Percentiles rank a stretch among this genome's conserved stretches.
These are phyloP conservation scores for Crocallis elinguaria DNA, from an alignment of 2,888 invertebrate genomes.

Conservation along the genomic window DNA sequence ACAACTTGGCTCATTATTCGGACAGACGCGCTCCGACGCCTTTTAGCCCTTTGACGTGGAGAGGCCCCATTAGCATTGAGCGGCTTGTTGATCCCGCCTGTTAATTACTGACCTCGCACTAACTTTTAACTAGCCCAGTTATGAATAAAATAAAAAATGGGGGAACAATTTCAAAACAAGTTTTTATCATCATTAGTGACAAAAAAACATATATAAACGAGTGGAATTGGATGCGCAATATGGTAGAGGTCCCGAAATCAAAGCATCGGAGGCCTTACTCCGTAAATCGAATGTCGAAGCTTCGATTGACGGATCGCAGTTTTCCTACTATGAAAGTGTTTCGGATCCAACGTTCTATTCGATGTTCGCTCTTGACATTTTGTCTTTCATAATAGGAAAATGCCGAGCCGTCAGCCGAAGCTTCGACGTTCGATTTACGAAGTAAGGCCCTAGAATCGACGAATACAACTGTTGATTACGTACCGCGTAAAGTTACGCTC, in stretches of 20 bases:
- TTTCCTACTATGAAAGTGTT: no score
- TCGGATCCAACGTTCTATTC: no score
- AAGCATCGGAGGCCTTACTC: no score
- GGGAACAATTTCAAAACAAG: constrained; percentile 47
- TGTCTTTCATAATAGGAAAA: no score
- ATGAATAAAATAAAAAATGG: constrained; percentile 36
- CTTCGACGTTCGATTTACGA: no score
- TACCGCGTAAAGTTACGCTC: constrained; percentile 72
- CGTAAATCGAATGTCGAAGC: no score
- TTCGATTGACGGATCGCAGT: no score
- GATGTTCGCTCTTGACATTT: no score
- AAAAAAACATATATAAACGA: constrained; percentile 64
- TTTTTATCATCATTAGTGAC: constrained; percentile 68
- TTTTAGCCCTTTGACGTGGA: constrained; percentile 82
- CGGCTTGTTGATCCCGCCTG: constrained; percentile 79
- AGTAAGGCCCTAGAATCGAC: no score
- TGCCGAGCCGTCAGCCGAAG: no score
- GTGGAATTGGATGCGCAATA: constrained; percentile 57
- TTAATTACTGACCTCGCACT: constrained; percentile 79
- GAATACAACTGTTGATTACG: constrained; percentile 80
- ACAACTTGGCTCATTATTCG: constrained; percentile 78
- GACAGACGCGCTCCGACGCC: constrained; percentile 80
- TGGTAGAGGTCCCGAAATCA: constrained; percentile 66
- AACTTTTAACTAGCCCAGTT: constrained; percentile 57
- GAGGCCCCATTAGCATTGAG: constrained; percentile 80